These are phyloP conservation scores for Platyscapa corneri DNA, from an alignment of 1,140 invertebrate species.

Conservation along the genomic window DNA sequence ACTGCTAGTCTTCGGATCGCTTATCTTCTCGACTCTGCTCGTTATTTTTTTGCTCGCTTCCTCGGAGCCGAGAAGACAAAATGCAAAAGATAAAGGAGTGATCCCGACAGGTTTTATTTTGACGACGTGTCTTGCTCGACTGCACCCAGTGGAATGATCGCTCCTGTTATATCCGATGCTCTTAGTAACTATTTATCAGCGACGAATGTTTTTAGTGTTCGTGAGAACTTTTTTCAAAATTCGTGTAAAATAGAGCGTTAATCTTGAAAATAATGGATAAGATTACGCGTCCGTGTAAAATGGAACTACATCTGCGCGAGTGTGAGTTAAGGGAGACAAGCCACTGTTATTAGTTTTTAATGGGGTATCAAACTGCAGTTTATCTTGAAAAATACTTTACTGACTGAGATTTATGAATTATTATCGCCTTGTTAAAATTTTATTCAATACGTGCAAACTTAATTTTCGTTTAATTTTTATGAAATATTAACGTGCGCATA, in stretches of 20 bases:
- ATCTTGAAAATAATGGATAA: background rate
- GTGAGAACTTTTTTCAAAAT: background rate
- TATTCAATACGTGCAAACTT: background rate
- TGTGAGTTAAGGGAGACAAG: background rate
- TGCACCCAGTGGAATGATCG: background rate
- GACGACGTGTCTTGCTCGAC: background rate
- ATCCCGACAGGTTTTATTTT: constrained; percentile 14
- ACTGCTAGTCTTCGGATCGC: background rate
- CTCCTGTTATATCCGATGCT: constrained; percentile 5
- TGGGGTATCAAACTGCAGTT: background rate
- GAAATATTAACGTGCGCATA: background rate
- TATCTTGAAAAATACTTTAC: background rate
- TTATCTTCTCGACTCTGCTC: background rate
- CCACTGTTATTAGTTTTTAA: background rate
- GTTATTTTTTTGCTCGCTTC: background rate
- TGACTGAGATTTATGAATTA: background rate
- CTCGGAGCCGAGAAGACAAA: background rate
- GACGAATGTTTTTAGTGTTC: background rate
- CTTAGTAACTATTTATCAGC: background rate
- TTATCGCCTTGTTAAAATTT: background rate
- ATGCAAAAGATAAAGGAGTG: background rate
- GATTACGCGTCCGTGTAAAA: background rate
- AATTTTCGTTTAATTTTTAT: background rate
- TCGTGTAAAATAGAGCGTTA: background rate
- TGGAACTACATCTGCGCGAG: background rate